These are phyloP conservation scores for Caenorhabditis latens DNA, from an alignment of 1,140 invertebrate genomes.

Conservation along the genomic window DNA sequence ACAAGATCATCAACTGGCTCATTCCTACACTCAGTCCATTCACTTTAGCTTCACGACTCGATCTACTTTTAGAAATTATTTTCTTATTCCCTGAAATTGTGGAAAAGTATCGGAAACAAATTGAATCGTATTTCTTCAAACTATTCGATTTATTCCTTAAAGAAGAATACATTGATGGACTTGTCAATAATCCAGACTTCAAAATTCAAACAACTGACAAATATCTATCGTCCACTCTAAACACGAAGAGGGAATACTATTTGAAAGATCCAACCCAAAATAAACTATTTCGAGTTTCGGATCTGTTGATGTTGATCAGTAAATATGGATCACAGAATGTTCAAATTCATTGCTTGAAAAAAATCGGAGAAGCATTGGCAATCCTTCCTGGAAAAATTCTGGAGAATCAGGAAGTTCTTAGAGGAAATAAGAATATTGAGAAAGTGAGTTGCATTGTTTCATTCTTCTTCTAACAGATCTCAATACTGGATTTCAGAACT, in stretches of 20 bases:
- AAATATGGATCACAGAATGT: slow-evolving; percentile 24
- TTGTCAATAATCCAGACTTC: neutral
- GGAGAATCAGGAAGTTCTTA: slow-evolving; percentile 1
- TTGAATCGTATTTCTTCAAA: neutral
- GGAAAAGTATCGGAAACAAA: neutral
- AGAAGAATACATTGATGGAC: neutral
- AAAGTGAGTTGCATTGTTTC: neutral
- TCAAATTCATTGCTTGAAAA: slow-evolving; percentile 4
- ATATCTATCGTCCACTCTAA: neutral
- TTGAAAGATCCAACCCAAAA: neutral
- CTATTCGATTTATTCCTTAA: neutral
- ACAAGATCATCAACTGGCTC: neutral
- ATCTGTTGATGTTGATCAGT: neutral
- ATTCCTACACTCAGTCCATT: neutral
- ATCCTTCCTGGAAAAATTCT: neutral
- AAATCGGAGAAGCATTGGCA: slow-evolving; percentile 1
- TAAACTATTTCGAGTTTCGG: neutral
- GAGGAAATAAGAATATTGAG: neutral
- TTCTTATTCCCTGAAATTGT: slow-evolving; percentile 16
- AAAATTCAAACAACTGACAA: neutral
- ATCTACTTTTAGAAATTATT: neutral
- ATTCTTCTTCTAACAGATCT: neutral
- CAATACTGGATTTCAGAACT: neutral
- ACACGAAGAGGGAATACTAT: neutral
- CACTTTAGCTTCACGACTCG: neutral